Conservation (phyloP, 2,888 invertebrate genomes). For the Apoda limacodes region DNA sequence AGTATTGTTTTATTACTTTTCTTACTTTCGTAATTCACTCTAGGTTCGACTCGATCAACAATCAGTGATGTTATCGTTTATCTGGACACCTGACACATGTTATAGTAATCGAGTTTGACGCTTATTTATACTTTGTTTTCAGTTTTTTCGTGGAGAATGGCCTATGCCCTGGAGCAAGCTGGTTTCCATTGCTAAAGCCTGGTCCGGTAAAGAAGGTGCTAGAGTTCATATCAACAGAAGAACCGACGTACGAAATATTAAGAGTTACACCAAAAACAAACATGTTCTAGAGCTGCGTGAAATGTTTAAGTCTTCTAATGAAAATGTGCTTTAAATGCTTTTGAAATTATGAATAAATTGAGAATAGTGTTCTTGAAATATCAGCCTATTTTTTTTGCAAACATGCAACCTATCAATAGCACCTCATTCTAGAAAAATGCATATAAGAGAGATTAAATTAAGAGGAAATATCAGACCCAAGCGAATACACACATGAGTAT, state of each 20-base stretch:
- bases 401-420: too few relatives aligned
- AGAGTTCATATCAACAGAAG: slow-evolving; percentile 40
- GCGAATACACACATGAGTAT: too few relatives aligned
- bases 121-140: slow-evolving; percentile 8
- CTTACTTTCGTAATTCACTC: too few relatives aligned
- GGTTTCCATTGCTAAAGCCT: slow-evolving; percentile 31
- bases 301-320: slow-evolving; percentile 33
- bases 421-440: too few relatives aligned
- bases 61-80: too few relatives aligned
- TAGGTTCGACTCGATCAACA: too few relatives aligned
- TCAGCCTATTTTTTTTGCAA: too few relatives aligned
- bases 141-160: slow-evolving; percentile 54
- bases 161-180: slow-evolving; percentile 48
- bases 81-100: too few relatives aligned
- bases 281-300: slow-evolving; percentile 34
- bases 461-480: too few relatives aligned
- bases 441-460: too few relatives aligned
- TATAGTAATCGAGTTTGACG: too few relatives aligned
- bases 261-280: slow-evolving; percentile 29
- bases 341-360: neutral
- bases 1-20: too few relatives aligned
- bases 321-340: slow-evolving; percentile 26
- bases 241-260: slow-evolving; percentile 30
- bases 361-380: neutral
- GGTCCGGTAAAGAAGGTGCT: slow-evolving; percentile 44